Conservation (phyloP, 2,888 invertebrate genomes). For the Pediacus dermestoides region DNA sequence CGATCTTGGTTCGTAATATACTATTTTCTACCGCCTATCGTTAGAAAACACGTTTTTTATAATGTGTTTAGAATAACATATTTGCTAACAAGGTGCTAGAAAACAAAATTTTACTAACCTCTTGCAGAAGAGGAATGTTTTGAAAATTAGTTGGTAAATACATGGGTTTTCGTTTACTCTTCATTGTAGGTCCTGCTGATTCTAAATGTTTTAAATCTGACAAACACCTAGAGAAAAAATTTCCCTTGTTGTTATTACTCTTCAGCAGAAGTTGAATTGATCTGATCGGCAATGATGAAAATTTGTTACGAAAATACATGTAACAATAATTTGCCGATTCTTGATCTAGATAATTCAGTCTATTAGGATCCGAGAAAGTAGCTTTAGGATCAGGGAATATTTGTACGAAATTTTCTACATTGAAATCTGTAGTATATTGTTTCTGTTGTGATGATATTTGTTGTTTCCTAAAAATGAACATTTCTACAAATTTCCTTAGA, state of each 20-base stretch:
- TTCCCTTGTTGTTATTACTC: slow-evolving; percentile 4
- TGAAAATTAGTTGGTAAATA: slow-evolving; percentile 18
- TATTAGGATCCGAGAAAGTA: slow-evolving; percentile 28
- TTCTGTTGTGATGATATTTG: slow-evolving; percentile 44
- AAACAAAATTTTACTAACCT: slow-evolving; percentile 31
- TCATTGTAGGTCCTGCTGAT: slow-evolving; percentile 6
- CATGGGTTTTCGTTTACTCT: slow-evolving; percentile 14
- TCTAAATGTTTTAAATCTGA: neutral
- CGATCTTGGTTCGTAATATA: too few species aligned
- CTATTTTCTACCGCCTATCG: too few species aligned
- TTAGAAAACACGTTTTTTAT: too few species aligned
- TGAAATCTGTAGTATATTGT: slow-evolving; percentile 49
- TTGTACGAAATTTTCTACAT: slow-evolving; percentile 47
- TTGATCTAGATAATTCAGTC: slow-evolving; percentile 12
- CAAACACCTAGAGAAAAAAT: slow-evolving; percentile 2
- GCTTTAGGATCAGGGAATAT: slow-evolving; percentile 49
- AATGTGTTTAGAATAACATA: too few species aligned
- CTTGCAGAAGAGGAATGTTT: slow-evolving; percentile 44
- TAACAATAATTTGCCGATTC: neutral
- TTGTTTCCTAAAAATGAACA: slow-evolving; percentile 32
- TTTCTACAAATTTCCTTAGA: slow-evolving; percentile 12
- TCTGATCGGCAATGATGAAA: slow-evolving; percentile 20
- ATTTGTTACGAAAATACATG: slow-evolving; percentile 17
- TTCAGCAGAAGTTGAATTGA: slow-evolving; percentile 12
- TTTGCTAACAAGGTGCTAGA: too few species aligned